Conservation (phyloP, 2,797 vertebrate species). For the Malacoraja senta region DNA sequence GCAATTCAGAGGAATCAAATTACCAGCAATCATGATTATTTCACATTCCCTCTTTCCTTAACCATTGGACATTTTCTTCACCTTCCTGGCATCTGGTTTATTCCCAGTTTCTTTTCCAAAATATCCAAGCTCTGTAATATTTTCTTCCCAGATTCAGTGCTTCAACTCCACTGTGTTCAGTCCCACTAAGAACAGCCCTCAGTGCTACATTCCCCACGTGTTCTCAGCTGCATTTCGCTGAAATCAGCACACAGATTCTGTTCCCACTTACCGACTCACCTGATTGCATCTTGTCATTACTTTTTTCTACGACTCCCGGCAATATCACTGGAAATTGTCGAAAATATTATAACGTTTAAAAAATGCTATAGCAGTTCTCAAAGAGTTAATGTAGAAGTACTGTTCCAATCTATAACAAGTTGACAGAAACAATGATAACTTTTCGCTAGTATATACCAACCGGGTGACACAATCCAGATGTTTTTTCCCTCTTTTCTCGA, state of each 20-base stretch:
- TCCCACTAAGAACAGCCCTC: not conserved
- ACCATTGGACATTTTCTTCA: not conserved
- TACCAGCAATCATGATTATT: not conserved
- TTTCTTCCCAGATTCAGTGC: not conserved
- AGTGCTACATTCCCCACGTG: not conserved
- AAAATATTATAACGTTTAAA: not conserved
- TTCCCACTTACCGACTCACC: not conserved
- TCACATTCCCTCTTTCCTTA: not conserved
- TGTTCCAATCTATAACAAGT: not conserved
- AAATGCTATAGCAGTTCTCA: not conserved
- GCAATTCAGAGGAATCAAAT: not conserved
- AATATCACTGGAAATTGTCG: not conserved
- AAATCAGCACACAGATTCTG: not conserved
- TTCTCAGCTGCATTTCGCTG: not conserved
- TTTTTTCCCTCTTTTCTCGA: too few relatives aligned
- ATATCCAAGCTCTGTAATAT: not conserved
- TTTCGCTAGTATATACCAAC: not conserved
- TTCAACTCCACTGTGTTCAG: not conserved
- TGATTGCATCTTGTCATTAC: not conserved
- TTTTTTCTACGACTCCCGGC: too few relatives aligned
- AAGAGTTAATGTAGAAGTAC: constrained; percentile 14
- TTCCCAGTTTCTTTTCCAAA: not conserved
- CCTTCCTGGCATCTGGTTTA: not conserved
- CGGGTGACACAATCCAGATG: not conserved
- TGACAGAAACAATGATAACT: constrained; percentile 6